phyloP scores from a whole-genome alignment of 1,140 invertebrate genomes.

The Bombus affinis region DNA sequence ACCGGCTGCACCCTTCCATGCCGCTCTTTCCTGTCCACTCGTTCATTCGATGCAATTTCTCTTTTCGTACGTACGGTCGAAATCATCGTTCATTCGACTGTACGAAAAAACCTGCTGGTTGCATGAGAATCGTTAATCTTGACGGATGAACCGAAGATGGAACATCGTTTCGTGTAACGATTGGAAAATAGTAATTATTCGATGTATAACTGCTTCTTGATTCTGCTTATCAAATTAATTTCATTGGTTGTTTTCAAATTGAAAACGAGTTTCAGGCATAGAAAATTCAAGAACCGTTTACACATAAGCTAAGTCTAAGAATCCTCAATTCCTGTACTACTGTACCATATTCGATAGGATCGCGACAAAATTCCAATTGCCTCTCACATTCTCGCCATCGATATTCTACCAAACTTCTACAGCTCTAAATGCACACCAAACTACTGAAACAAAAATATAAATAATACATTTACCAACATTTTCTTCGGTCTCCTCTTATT shows the following conservation, averaged over 20 bases:
- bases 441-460: not conserved
- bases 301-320: not conserved
- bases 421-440: not conserved
- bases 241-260: not conserved
- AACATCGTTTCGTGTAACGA: not conserved
- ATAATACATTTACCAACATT: not conserved
- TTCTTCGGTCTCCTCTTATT: not conserved
- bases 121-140: not conserved
- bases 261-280: not conserved
- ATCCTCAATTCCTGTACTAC: not conserved
- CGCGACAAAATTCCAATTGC: not conserved
- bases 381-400: not conserved
- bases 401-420: not conserved
- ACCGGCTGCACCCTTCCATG: constrained; percentile 42
- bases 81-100: constrained; percentile 41
- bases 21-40: not conserved
- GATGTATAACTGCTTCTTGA: too few species aligned
- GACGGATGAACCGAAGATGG: not conserved
- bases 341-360: not conserved
- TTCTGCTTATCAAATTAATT: too few species aligned
- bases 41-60: constrained; percentile 68
- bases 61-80: constrained; percentile 35
- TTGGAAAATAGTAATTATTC: not conserved
- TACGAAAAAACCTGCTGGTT: not conserved
- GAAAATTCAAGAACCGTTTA: not conserved